Base-by-base conservation (phyloP, 2,797 vertebrate species). In the Thunnus albacares region DNA sequence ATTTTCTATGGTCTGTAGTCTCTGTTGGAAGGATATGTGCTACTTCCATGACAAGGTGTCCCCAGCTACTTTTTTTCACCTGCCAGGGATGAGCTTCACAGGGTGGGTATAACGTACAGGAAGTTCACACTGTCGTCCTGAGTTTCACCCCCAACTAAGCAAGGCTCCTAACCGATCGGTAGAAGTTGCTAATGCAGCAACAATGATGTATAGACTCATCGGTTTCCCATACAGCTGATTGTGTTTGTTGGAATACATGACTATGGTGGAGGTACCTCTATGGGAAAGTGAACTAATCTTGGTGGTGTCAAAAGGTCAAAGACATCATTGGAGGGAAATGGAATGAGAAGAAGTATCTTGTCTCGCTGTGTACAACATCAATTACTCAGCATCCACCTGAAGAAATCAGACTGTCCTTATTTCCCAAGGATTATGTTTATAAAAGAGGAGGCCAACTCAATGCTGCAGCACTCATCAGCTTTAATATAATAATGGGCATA, bases 381-480 rank as follows among this genome's bases (percentile, higher is more conserved):
- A 18, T 67, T 66, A 70, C 4, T 35, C 10, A 52, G 17, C 17
- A 20, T 3, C 14, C 14, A 9, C 11, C 26, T 38, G n/a, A 63
- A 76, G 62, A 68, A 52, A 45, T 66, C 61, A 53, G 3, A 30
- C 52, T 18, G 58, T 26, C 9, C 20, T 47, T 60, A 70, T 71
- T 63, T 28, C 10, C 60, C 35, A 38, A 0, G 4, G 9, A 11
- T 30, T 2, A 49, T 51, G 1, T 47, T 53, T 58, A 49, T n/a
- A 17, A 55, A 28, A 64, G n/a, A 56, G 8, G n/a, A 43, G 49
- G 5, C 15, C 17, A 0, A 61, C 22, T 41, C 1, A 24, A 22
- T 24, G 22, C 49, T 62, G 22, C 63, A 47, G 28, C 24, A 14
- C 30, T 30, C 0, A 0, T 62, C 76, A 28, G n/a, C 33, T 71